Evolutionary conservation across 2,797 vertebrate genomes (phyloP).

Genomic region (Lepidocolaptes lacrymiger): DNA sequence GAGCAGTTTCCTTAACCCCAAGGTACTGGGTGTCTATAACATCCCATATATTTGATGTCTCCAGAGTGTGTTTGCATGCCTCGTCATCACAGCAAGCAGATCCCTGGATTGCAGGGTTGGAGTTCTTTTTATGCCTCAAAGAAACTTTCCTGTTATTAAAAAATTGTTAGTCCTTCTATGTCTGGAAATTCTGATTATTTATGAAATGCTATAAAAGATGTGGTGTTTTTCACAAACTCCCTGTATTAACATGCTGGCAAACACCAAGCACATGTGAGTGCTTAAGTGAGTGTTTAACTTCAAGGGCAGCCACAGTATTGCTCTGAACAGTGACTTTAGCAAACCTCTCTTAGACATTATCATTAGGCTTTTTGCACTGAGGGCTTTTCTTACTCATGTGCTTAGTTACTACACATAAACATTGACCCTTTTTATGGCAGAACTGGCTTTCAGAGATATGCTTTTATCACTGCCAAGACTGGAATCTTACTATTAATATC

Average conservation of each 20-base stretch:
- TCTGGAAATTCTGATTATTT: background rate
- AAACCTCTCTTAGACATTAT: background rate
- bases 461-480: background rate
- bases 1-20: background rate
- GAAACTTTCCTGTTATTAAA: background rate
- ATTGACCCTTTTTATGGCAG: background rate
- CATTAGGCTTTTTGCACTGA: background rate
- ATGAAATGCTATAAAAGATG: background rate
- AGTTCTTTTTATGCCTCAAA: background rate
- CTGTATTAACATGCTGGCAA: background rate
- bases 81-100: background rate
- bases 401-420: background rate
- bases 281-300: background rate
- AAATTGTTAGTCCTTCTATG: background rate
- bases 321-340: background rate
- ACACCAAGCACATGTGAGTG: background rate
- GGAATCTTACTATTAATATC: background rate
- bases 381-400: background rate
- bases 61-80: background rate
- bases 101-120: background rate
- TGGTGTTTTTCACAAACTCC: background rate
- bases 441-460: background rate
- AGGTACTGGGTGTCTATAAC: background rate
- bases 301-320: background rate
- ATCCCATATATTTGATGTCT: fast-evolving